A percentile compares a stretch with the other conserved stretches of the same genome.
These are phyloP conservation scores for Copsychus sechellarum DNA, from an alignment of 2,113 vertebrate species.

Conservation along the genomic window DNA sequence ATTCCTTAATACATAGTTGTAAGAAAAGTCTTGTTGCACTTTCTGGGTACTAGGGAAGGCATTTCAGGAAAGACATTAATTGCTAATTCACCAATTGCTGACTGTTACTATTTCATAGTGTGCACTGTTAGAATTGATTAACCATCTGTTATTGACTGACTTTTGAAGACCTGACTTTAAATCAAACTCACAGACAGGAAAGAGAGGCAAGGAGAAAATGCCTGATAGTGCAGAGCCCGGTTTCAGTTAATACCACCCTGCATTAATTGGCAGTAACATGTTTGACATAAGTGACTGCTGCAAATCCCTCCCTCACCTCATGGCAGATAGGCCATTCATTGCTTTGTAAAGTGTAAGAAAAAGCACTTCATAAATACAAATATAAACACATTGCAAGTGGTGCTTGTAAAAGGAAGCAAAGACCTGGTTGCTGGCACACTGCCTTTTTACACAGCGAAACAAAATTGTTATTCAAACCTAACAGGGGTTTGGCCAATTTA, in stretches of 20 bases:
- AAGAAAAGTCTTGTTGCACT: background rate
- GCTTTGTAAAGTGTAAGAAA: slow-evolving; percentile 69
- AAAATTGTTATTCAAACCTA: slow-evolving; percentile 69
- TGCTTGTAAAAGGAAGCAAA: slow-evolving; percentile 61
- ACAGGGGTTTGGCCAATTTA: slow-evolving; percentile 65
- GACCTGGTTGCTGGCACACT: slow-evolving; percentile 45
- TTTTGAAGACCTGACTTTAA: slow-evolving; percentile 50
- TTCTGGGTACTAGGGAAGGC: background rate
- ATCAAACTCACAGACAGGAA: slow-evolving; percentile 38
- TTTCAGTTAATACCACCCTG: slow-evolving; percentile 54
- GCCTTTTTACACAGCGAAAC: slow-evolving; percentile 58
- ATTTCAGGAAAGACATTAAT: slow-evolving; percentile 37
- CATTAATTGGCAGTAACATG: slow-evolving; percentile 65
- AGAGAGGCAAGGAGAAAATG: slow-evolving; percentile 21
- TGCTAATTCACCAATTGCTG: slow-evolving; percentile 18
- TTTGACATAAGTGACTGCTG: slow-evolving; percentile 54
- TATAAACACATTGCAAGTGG: slow-evolving; percentile 67
- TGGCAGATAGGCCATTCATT: slow-evolving; percentile 31
- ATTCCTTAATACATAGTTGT: background rate
- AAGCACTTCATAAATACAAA: slow-evolving; percentile 73
- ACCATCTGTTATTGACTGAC: slow-evolving; percentile 37
- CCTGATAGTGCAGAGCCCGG: background rate
- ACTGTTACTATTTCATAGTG: background rate
- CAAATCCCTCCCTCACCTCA: slow-evolving; percentile 25
- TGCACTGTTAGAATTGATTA: slow-evolving; percentile 40